A percentile compares a stretch with the other conserved stretches of the same genome.
Evolutionary conservation across 2,113 vertebrate genomes (phyloP).

Genomic region (Sturnira hondurensis): DNA sequence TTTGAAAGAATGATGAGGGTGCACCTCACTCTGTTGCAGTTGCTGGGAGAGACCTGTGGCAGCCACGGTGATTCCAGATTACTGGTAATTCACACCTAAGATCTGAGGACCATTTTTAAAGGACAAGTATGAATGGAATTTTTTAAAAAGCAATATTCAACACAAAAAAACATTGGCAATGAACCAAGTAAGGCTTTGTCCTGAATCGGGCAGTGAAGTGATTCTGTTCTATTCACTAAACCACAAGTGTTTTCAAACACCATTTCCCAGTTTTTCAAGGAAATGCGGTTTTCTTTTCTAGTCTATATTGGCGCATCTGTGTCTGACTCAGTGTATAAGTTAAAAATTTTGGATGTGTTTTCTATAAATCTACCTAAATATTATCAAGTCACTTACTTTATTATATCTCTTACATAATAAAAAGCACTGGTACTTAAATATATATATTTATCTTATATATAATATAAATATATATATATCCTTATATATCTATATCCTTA

Average conservation of each 20-base stretch:
- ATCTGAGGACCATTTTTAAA: not conserved
- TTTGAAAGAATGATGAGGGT: not conserved
- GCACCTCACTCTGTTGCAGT: not conserved
- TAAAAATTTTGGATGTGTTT: not conserved
- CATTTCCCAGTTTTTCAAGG: not conserved
- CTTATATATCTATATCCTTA: not conserved
- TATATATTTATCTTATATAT: too few relatives aligned
- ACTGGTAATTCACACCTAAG: not conserved
- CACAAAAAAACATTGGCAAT: not conserved
- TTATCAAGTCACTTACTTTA: not conserved
- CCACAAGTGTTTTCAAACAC: not conserved
- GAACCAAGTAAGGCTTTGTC: not conserved
- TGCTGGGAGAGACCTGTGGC: accelerated
- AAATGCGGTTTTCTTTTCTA: not conserved
- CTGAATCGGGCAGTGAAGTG: not conserved
- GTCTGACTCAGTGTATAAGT: not conserved
- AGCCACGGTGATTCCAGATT: not conserved
- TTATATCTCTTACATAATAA: not conserved
- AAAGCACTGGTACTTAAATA: not conserved
- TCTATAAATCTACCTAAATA: not conserved
- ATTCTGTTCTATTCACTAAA: not conserved
- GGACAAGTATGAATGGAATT: not conserved
- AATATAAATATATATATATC: too few relatives aligned
- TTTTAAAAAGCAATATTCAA: not conserved
- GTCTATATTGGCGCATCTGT: not conserved